phyloP scores from a whole-genome alignment of 2,797 vertebrate genomes.

The Anguilla obscura region DNA sequence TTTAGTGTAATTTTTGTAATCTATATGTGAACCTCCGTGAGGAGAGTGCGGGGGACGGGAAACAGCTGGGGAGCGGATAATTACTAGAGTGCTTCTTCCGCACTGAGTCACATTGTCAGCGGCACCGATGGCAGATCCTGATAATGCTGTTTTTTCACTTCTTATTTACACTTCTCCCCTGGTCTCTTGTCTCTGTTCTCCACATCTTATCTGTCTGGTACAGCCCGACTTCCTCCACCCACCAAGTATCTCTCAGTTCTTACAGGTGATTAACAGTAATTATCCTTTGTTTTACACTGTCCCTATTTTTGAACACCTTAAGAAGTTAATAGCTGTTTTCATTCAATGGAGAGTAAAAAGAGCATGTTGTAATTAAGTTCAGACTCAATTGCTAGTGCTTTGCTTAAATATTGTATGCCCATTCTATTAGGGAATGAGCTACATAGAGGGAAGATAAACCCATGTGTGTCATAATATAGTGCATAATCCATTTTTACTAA shows the following conservation, averaged over 20 bases:
- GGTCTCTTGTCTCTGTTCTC: background rate
- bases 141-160: constrained; percentile 15
- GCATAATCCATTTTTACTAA: background rate
- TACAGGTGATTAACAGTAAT: background rate
- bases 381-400: background rate
- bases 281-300: background rate
- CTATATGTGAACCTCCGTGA: constrained; percentile 34
- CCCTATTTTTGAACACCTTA: background rate
- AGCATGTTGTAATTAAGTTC: background rate
- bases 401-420: background rate
- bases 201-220: background rate
- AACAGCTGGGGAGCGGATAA: constrained; percentile 30
- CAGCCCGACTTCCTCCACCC: background rate
- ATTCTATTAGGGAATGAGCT: no score
- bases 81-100: constrained; percentile 38
- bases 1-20: constrained; percentile 38
- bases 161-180: background rate
- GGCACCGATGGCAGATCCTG: constrained; percentile 16
- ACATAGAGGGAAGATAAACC: no score
- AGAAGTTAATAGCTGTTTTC: background rate
- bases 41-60: constrained; percentile 13
- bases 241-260: background rate
- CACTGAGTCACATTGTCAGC: constrained; percentile 16
- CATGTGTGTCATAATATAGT: background rate
- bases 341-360: background rate